These are phyloP conservation scores for Chalcosyrphus nemorum DNA, from an alignment of 2,888 invertebrate species.

Conservation along the genomic window DNA sequence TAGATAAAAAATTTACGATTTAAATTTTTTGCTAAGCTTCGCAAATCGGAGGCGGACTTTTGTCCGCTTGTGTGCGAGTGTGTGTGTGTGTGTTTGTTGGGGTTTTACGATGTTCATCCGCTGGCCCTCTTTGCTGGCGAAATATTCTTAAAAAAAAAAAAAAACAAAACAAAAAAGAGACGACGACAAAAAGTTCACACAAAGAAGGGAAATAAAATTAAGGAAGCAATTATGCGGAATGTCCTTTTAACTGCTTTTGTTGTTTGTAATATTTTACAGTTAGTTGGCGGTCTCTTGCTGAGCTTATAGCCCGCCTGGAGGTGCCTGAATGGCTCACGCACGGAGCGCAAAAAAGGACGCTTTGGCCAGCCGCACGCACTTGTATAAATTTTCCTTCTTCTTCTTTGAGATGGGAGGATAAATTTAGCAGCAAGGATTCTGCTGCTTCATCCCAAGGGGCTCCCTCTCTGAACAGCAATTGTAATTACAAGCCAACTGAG, in stretches of 20 bases:
- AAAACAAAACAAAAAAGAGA: not conserved
- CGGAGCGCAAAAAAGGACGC: not conserved
- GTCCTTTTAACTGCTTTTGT: slow-evolving; percentile 47
- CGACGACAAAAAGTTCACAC: slow-evolving; percentile 8
- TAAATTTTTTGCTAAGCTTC: slow-evolving; percentile 12
- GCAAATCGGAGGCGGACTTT: slow-evolving; percentile 11
- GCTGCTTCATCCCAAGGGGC: slow-evolving; percentile 20
- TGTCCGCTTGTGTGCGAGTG: no score
- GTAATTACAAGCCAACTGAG: slow-evolving; percentile 65
- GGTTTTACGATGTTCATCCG: slow-evolving; percentile 17
- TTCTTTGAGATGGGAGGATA: not conserved
- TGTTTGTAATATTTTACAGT: slow-evolving; percentile 46
- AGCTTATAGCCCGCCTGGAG: slow-evolving; percentile 20
- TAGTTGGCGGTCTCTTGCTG: slow-evolving; percentile 11
- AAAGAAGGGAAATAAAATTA: slow-evolving; percentile 18
- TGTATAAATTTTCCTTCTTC: slow-evolving; percentile 33
- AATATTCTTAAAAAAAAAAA: not conserved
- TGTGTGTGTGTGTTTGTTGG: slow-evolving; percentile 3
- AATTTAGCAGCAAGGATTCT: not conserved
- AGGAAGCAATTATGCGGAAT: slow-evolving; percentile 54
- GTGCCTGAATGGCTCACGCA: slow-evolving; percentile 31
- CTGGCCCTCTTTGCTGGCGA: not conserved
- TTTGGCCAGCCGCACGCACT: slow-evolving; percentile 18
- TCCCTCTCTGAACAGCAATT: slow-evolving; percentile 16
- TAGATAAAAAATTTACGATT: slow-evolving; percentile 46